phyloP scores from a whole-genome alignment of 2,113 vertebrate genomes.

The Mixornis gularis region DNA sequence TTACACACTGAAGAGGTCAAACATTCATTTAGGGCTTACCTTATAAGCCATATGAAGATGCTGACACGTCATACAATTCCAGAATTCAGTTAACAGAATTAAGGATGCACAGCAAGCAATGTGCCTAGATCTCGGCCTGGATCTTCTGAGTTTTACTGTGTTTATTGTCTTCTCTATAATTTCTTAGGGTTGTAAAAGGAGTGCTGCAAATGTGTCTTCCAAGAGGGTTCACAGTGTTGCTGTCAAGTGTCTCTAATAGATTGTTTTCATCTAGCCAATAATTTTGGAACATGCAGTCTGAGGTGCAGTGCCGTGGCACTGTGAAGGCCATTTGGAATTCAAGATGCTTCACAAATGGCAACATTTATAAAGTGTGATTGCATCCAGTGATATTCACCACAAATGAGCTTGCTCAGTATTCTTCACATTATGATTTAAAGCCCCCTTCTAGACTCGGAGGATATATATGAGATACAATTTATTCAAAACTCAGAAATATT shows the following conservation, averaged over 20 bases:
- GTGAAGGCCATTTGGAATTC: neutral
- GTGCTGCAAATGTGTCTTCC: neutral
- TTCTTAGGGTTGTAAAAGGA: neutral
- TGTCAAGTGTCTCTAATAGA: neutral
- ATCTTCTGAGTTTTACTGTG: neutral
- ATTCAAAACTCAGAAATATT: conserved; percentile 28
- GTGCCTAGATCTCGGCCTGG: neutral
- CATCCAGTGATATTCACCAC: neutral
- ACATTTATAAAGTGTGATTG: neutral
- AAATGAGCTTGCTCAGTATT: conserved; percentile 11
- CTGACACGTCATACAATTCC: neutral
- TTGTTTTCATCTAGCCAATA: neutral
- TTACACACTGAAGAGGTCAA: neutral
- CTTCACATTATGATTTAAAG: neutral
- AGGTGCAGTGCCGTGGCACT: neutral
- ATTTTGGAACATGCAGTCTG: neutral
- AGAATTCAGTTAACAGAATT: neutral
- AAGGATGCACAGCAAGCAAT: neutral
- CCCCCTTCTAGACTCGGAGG: neutral
- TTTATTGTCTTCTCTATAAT: neutral
- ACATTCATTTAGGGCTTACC: neutral
- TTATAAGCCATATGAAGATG: neutral
- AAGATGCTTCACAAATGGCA: neutral
- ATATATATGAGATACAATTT: neutral
- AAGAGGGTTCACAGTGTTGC: neutral